Percentiles rank a stretch among this genome's conserved stretches.
These are phyloP conservation scores for Patella vulgata DNA, from an alignment of 1,140 invertebrate genomes.

Conservation along the genomic window DNA sequence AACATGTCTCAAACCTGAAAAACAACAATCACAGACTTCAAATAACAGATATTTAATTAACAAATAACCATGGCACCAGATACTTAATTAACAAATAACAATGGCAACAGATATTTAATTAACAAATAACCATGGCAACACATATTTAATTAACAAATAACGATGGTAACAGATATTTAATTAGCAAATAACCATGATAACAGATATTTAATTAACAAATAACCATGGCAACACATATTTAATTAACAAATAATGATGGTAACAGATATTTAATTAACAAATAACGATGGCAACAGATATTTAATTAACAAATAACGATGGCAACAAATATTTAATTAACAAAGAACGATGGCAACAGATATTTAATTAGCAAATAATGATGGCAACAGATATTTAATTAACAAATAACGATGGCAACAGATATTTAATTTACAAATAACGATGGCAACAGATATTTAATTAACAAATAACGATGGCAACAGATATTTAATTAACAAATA, in stretches of 20 bases:
- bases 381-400: not conserved
- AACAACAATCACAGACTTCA: slow-evolving; percentile 34
- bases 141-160: not conserved
- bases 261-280: not conserved
- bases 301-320: not conserved
- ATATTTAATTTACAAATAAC: not conserved
- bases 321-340: not conserved
- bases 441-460: not conserved
- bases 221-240: not conserved
- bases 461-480: not conserved
- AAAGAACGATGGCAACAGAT: not conserved
- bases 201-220: not conserved
- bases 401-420: not conserved
- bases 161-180: not conserved
- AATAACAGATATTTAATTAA: not conserved
- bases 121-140: not conserved
- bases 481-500: too few relatives aligned
- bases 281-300: not conserved
- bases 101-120: not conserved
- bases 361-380: not conserved
- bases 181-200: not conserved
- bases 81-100: not conserved
- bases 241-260: not conserved
- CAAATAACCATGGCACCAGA: not conserved
- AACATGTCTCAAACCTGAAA: slow-evolving; percentile 79